Conservation (phyloP, 2,888 invertebrate species). For the Salticus scenicus region DNA sequence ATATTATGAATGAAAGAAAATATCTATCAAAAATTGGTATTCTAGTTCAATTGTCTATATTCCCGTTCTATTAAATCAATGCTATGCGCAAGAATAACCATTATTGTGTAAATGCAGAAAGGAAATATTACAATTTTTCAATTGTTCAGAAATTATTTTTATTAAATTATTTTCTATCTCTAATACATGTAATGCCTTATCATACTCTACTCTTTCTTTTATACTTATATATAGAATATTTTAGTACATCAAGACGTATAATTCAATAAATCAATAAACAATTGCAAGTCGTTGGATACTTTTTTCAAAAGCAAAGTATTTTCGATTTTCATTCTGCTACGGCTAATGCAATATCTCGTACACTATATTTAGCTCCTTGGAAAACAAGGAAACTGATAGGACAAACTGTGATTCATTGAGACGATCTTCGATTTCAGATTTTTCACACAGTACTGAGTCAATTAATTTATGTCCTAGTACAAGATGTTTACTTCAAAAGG, state of each 20-base stretch:
- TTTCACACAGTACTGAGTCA: not conserved
- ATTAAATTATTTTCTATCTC: too few relatives aligned
- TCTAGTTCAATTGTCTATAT: too few relatives aligned
- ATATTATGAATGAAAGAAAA: too few relatives aligned
- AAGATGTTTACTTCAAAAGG: not conserved
- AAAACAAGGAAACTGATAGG: not conserved
- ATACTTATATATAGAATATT: too few relatives aligned
- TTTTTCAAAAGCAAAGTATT: not conserved
- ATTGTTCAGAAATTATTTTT: too few relatives aligned
- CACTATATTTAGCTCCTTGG: not conserved
- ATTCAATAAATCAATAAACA: not conserved
- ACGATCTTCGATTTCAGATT: not conserved
- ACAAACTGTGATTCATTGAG: not conserved
- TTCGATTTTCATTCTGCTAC: not conserved
- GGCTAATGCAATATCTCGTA: not conserved
- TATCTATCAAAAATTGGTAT: too few relatives aligned
- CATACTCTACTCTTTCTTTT: too few relatives aligned
- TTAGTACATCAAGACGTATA: not conserved
- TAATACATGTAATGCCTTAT: too few relatives aligned
- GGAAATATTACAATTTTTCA: too few relatives aligned
- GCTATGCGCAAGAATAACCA: too few relatives aligned
- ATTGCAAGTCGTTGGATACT: not conserved
- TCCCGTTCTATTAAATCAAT: too few relatives aligned
- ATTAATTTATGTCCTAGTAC: not conserved
- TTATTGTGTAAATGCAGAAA: too few relatives aligned